Conservation (phyloP, 2,888 invertebrate species). For the Dolomedes plantarius region DNA sequence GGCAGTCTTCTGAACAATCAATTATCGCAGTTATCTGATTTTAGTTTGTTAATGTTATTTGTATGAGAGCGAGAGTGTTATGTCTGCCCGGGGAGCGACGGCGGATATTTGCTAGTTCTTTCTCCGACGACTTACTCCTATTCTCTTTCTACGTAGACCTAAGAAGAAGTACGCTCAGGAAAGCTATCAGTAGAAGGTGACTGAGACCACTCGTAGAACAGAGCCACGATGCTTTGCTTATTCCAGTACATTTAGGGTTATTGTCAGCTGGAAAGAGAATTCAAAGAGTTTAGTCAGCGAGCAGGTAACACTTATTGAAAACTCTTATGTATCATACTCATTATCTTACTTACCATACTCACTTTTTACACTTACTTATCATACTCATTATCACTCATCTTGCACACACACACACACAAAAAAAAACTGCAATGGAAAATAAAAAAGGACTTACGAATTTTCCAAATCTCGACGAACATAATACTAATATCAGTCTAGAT, state of each 20-base stretch:
- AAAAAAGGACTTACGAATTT: too few species aligned
- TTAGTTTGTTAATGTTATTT: background rate
- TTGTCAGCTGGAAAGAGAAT: slow-evolving; percentile 33
- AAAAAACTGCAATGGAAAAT: too few species aligned
- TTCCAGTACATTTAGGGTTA: slow-evolving; percentile 49
- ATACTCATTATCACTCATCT: too few species aligned
- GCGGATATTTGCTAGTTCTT: background rate
- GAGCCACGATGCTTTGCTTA: slow-evolving; percentile 34
- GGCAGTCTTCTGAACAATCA: background rate
- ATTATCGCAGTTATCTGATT: background rate
- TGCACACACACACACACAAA: too few species aligned
- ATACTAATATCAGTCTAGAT: too few species aligned
- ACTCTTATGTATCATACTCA: too few species aligned
- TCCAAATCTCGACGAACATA: too few species aligned
- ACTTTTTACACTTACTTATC: too few species aligned
- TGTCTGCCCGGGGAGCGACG: background rate
- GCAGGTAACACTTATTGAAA: too few species aligned
- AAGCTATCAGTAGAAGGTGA: slow-evolving; percentile 24
- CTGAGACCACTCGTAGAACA: slow-evolving; percentile 38
- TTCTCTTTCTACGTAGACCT: slow-evolving; percentile 37
- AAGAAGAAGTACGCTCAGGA: slow-evolving; percentile 20
- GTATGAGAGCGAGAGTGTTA: background rate
- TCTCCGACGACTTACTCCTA: background rate
- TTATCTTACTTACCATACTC: too few species aligned
- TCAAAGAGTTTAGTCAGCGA: too few species aligned